phyloP scores from a whole-genome alignment of 2,888 invertebrate species.

The Microplitis manilae region DNA sequence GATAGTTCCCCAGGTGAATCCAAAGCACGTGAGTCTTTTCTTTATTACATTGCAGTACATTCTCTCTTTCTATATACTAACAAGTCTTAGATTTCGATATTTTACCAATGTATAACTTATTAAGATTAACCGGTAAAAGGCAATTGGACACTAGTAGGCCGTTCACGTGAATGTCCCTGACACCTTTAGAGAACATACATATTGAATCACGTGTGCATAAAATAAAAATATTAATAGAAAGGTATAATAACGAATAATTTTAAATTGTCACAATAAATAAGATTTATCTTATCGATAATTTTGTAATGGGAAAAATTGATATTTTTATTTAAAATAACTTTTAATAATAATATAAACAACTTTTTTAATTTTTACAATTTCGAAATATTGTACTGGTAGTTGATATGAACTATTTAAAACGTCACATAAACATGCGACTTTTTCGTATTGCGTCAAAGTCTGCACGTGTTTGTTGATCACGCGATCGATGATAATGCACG shows the following conservation, averaged over 20 bases:
- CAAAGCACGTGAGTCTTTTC: not conserved
- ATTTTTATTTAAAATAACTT: not conserved
- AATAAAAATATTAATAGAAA: not conserved
- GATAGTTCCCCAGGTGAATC: slow-evolving; percentile 3
- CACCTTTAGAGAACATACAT: slow-evolving; percentile 39
- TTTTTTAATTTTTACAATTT: too few relatives aligned
- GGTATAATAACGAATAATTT: not conserved
- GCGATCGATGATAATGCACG: not conserved
- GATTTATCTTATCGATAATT: not conserved
- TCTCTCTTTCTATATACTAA: not conserved
- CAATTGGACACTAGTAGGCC: slow-evolving; percentile 49
- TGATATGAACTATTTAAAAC: not conserved
- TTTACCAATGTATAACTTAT: not conserved
- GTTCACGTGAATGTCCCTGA: slow-evolving; percentile 61
- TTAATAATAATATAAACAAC: too few relatives aligned
- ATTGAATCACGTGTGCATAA: slow-evolving; percentile 40
- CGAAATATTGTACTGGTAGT: not conserved
- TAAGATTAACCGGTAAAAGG: slow-evolving; percentile 29
- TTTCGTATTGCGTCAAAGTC: not conserved
- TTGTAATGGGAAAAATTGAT: not conserved
- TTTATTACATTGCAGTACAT: slow-evolving; percentile 12
- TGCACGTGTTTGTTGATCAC: not conserved
- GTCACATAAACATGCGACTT: not conserved
- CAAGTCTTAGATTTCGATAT: not conserved
- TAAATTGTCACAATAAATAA: not conserved